Evolutionary conservation across 2,888 invertebrate genomes (phyloP).

Genomic region (Xestia ashworthii): DNA sequence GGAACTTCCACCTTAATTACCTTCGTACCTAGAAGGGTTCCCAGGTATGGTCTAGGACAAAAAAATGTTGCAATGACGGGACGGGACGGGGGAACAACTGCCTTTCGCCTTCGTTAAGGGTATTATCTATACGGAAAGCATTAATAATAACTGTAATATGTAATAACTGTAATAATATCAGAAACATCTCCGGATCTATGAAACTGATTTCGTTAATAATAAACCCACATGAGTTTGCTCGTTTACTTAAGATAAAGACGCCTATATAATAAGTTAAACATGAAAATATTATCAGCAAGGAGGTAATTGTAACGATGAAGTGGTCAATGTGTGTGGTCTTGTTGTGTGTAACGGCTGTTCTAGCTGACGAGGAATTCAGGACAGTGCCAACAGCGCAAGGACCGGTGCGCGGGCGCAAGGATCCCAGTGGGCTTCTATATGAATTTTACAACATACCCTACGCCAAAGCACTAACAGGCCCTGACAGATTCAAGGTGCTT

Average conservation of each 20-base stretch:
- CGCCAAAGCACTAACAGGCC: slow-evolving; percentile 72
- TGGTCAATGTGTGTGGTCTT: slow-evolving; percentile 20
- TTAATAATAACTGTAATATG: too few species aligned
- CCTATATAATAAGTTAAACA: neutral
- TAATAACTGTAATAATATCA: too few species aligned
- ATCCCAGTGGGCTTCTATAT: slow-evolving; percentile 62
- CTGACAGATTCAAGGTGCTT: slow-evolving; percentile 72
- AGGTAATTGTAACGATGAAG: slow-evolving; percentile 15
- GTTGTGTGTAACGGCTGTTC: slow-evolving; percentile 20
- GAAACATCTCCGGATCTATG: neutral
- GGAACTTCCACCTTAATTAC: too few species aligned
- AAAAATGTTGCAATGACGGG: too few species aligned
- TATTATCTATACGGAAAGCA: too few species aligned
- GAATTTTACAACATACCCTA: slow-evolving; percentile 75
- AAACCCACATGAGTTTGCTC: neutral
- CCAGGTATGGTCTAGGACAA: too few species aligned
- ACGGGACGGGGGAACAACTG: too few species aligned
- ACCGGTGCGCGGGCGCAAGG: slow-evolving; percentile 70
- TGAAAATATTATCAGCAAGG: neutral
- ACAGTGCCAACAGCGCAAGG: slow-evolving; percentile 70
- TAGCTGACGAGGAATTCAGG: slow-evolving; percentile 46
- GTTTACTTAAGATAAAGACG: neutral
- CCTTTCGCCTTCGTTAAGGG: too few species aligned
- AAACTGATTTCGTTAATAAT: neutral
- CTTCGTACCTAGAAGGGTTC: too few species aligned